Evolutionary conservation across 2,888 invertebrate genomes (phyloP).

Genomic region (Hirudinaria manillensis): DNA sequence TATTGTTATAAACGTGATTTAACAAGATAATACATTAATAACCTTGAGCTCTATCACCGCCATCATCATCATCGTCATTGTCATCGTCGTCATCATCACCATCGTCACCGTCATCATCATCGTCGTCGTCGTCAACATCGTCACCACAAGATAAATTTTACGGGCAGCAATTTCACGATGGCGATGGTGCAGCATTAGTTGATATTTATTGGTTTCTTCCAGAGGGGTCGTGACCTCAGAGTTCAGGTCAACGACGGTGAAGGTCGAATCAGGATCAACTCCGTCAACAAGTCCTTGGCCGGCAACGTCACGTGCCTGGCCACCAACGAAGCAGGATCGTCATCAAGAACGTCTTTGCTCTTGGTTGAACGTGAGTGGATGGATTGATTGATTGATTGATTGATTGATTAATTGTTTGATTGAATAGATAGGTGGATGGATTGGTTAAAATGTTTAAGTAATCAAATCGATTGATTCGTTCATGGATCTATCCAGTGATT

Average conservation of each 20-base stretch:
- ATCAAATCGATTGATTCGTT: no score
- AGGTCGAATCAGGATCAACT: not conserved
- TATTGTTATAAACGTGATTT: not conserved
- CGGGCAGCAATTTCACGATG: not conserved
- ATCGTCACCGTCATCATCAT: slow-evolving; percentile 26
- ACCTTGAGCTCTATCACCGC: slow-evolving; percentile 20
- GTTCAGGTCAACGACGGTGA: not conserved
- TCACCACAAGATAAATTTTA: slow-evolving; percentile 11
- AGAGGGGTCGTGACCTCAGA: not conserved
- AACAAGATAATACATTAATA: no score
- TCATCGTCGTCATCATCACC: slow-evolving; percentile 27
- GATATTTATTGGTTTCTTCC: not conserved
- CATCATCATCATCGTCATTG: slow-evolving; percentile 28
- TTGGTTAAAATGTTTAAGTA: not conserved
- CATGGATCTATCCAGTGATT: no score
- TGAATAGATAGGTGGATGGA: no score
- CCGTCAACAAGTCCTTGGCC: not conserved
- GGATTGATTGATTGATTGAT: not conserved
- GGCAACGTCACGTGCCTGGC: slow-evolving; percentile 25
- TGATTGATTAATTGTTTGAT: no score
- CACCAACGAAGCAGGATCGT: slow-evolving; percentile 12
- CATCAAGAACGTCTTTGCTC: not conserved
- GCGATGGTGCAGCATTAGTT: not conserved
- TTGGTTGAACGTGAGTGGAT: slow-evolving; percentile 16
- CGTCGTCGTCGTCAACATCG: slow-evolving; percentile 24